Evolutionary conservation across 2,113 vertebrate species (phyloP), one percentile per base, ranked within the genome.

Genomic region (Nansenia antarctica): DNA sequence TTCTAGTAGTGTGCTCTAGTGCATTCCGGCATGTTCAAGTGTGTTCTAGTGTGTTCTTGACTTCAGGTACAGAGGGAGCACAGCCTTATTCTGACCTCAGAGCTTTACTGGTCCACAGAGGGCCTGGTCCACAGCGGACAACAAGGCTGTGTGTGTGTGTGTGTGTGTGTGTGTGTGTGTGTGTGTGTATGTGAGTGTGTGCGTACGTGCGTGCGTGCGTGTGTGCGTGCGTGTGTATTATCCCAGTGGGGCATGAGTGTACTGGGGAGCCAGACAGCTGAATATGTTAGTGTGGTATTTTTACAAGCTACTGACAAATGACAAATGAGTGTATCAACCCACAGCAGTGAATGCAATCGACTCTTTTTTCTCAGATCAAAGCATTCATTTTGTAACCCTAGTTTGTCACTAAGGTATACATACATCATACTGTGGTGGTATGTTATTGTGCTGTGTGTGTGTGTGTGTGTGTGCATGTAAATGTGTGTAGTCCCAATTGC

Each of bases 391-490:
- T 57, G n/a, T n/a, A n/a, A n/a, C n/a, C n/a, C n/a, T n/a, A n/a
- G n/a, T n/a, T n/a, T n/a, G n/a, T n/a, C n/a, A n/a, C n/a, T n/a
- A 5, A 5, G 18, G 27, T 34, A 35, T 20, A 45, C 3, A 45
- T 18, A 60, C 57, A 34, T 4, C 1, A 9, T 31, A 9, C 31
- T 7, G 30, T 53, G n/a, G 7, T 42, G 22, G 45, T 32, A 32
- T 53, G 63, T 65, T 42, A 14, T 27, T 64, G 39, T 30, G 24
- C 11, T 32, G n/a, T 53, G 63, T 32, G 42, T 65, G 63, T 62
- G 60, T 62, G 59, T 62, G 59, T 35, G 31, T 65, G 29, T 65
- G 29, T 65, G 62, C 22, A 45, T 53, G 63, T 65, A 54, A 20
- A 29, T 29, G 45, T 54, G 22, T 54, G 2, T 72, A 42, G n/a